Conservation (phyloP, 2,888 invertebrate genomes). For the Parasteatoda lunata region DNA sequence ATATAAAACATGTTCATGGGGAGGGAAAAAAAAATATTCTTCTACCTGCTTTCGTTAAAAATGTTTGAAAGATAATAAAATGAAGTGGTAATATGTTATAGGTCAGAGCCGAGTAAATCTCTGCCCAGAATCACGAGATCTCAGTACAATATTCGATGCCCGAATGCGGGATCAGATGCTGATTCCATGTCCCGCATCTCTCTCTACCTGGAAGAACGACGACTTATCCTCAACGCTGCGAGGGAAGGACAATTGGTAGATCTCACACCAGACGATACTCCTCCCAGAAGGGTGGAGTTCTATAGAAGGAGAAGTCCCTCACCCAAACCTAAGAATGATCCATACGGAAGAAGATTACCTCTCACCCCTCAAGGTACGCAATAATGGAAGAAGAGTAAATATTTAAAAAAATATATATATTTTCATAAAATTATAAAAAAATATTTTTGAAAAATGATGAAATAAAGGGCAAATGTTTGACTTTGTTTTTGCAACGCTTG, state of each 20-base stretch:
- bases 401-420: too few species aligned
- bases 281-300: constrained; percentile 59
- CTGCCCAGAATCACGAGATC: constrained; percentile 50
- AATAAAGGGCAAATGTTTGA: too few species aligned
- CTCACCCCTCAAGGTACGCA: constrained; percentile 78
- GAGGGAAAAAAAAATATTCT: too few species aligned
- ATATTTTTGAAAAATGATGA: too few species aligned
- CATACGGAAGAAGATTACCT: constrained; percentile 76
- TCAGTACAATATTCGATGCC: constrained; percentile 55
- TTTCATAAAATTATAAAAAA: too few species aligned
- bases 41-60: too few species aligned
- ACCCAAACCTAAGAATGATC: constrained; percentile 71
- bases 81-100: neutral
- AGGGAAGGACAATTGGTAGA: constrained; percentile 67
- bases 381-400: too few species aligned
- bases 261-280: constrained; percentile 43
- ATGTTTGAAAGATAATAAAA: too few species aligned
- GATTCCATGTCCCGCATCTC: constrained; percentile 50
- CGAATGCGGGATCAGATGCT: constrained; percentile 56
- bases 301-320: constrained; percentile 55
- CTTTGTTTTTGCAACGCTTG: too few species aligned
- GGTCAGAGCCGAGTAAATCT: constrained; percentile 54
- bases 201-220: constrained; percentile 48
- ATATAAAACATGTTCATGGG: too few species aligned
- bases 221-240: constrained; percentile 24